These are phyloP conservation scores for Oreortyx pictus DNA, from an alignment of 2,797 vertebrate genomes.

Conservation along the genomic window DNA sequence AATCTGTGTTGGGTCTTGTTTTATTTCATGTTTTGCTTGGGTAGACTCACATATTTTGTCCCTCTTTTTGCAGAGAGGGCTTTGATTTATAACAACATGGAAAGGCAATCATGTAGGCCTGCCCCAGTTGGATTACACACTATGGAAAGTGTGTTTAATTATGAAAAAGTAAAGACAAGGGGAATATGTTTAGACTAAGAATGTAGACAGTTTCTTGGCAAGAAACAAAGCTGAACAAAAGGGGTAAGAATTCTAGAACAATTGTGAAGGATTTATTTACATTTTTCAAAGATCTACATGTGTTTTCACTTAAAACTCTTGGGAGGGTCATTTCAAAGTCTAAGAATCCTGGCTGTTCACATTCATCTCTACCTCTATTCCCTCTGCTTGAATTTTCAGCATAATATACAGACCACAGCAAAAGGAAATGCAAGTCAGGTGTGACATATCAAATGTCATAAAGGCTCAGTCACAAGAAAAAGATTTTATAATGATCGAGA, in stretches of 20 bases:
- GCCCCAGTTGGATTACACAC: slow-evolving; percentile 51
- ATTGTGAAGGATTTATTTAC: slow-evolving; percentile 42
- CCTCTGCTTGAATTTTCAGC: neutral
- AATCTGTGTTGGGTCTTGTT: neutral
- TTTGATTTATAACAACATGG: slow-evolving; percentile 64
- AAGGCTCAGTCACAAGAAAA: slow-evolving; percentile 48
- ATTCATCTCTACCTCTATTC: slow-evolving; percentile 49
- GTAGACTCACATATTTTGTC: slow-evolving; percentile 19
- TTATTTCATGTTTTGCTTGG: slow-evolving; percentile 9
- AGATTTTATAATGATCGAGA: slow-evolving; percentile 23
- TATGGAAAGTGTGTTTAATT: slow-evolving; percentile 74
- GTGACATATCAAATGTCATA: slow-evolving; percentile 59
- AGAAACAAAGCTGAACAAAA: slow-evolving; percentile 63
- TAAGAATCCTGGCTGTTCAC: slow-evolving; percentile 31
- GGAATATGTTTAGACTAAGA: slow-evolving; percentile 72
- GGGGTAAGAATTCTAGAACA: slow-evolving; percentile 25
- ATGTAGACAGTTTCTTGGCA: slow-evolving; percentile 65
- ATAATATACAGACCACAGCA: slow-evolving; percentile 34
- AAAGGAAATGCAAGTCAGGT: slow-evolving; percentile 56
- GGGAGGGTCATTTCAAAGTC: slow-evolving; percentile 65
- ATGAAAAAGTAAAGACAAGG: slow-evolving; percentile 76
- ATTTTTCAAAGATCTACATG: slow-evolving; percentile 32
- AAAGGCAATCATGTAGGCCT: slow-evolving; percentile 69
- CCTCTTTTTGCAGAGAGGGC: slow-evolving; percentile 47
- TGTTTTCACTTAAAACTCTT: slow-evolving; percentile 71